phyloP scores from a whole-genome alignment of 2,113 vertebrate genomes.

The Hippopotamus amphibius region DNA sequence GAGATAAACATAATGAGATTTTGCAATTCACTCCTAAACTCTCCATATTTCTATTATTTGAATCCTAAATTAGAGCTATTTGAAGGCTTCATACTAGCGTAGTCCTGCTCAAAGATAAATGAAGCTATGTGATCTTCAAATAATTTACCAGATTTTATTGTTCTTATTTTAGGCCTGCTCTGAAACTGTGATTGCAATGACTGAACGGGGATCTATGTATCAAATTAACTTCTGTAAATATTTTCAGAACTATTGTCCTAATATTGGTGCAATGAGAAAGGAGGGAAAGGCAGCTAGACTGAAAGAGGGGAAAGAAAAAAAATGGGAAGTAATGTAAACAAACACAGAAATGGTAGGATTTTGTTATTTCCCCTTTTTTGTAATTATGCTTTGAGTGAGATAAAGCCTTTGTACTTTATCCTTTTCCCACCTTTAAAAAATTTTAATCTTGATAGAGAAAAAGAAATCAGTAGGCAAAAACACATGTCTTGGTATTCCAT shows the following conservation, averaged over 20 bases:
- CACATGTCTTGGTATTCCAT: background rate
- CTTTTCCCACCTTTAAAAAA: background rate
- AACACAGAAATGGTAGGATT: background rate
- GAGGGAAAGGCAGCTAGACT: background rate
- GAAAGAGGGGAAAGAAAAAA: background rate
- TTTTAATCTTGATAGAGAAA: background rate
- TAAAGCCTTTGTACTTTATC: background rate
- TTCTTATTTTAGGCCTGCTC: background rate
- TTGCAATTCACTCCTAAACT: background rate
- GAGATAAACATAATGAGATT: background rate
- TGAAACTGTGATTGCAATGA: background rate
- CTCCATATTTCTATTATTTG: background rate
- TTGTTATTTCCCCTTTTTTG: background rate
- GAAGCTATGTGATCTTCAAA: background rate
- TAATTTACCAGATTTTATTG: background rate
- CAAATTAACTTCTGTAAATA: background rate
- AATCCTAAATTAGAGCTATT: background rate
- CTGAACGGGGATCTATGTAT: background rate
- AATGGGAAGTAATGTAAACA: background rate
- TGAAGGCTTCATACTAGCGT: background rate
- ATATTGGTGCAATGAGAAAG: background rate
- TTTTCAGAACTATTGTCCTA: background rate
- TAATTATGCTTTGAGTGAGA: background rate
- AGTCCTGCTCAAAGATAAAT: background rate
- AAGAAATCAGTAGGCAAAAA: background rate